Conservation (phyloP, 2,113 vertebrate genomes). For the Anseranas semipalmata region DNA sequence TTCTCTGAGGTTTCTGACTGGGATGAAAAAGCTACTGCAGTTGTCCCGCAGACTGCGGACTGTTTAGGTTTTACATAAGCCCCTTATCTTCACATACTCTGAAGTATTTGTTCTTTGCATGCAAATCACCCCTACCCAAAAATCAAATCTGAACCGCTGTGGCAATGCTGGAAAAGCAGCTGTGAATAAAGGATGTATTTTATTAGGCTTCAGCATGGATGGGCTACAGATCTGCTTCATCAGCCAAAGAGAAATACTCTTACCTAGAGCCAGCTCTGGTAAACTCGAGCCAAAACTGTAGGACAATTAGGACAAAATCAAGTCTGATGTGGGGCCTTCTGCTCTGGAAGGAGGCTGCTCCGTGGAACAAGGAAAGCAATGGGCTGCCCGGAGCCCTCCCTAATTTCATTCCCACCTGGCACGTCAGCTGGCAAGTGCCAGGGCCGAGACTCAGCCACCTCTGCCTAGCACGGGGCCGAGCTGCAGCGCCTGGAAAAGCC, state of each 20-base stretch:
- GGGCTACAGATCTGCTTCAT: not conserved
- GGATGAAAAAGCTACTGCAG: not conserved
- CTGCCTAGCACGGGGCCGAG: not conserved
- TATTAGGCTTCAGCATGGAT: not conserved
- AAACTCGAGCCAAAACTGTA: not conserved
- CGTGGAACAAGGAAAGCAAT: not conserved
- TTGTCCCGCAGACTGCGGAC: not conserved
- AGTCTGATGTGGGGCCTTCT: not conserved
- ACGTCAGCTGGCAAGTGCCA: not conserved
- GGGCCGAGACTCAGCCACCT: not conserved
- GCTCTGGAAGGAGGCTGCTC: not conserved
- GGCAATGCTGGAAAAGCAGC: not conserved
- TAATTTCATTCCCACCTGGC: not conserved
- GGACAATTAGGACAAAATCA: not conserved
- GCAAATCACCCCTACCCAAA: not conserved
- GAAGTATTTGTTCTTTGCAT: constrained; percentile 24
- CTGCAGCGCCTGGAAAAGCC: not conserved
- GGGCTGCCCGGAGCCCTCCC: not conserved
- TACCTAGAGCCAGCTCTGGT: not conserved
- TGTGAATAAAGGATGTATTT: not conserved
- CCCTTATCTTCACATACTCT: constrained; percentile 26
- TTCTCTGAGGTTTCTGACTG: not conserved
- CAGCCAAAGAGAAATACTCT: not conserved
- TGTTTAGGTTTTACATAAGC: not conserved
- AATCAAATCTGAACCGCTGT: constrained; percentile 10